Conservation (phyloP, 2,797 vertebrate species). For the Caiman crocodilus region DNA sequence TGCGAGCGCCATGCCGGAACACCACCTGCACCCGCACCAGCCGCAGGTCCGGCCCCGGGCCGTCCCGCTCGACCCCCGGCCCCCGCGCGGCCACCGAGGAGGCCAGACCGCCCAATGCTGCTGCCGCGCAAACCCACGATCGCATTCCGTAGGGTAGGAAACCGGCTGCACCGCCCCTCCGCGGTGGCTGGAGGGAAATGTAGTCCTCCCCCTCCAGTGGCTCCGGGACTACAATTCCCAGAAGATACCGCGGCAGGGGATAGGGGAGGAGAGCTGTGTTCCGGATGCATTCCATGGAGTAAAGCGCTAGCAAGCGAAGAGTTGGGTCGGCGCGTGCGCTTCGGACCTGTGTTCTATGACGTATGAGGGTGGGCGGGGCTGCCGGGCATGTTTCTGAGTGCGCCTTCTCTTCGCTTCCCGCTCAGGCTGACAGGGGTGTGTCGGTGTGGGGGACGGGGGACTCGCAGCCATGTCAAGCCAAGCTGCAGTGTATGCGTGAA, state of each 20-base stretch:
- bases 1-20: slow-evolving; percentile 94
- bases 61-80: not conserved
- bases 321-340: rapidly evolving
- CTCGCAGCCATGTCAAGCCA: not conserved
- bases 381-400: too few relatives aligned
- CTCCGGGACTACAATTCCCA: slow-evolving; percentile 63
- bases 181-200: slow-evolving; percentile 33
- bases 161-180: not conserved
- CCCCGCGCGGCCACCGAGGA: slow-evolving; percentile 81
- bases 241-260: not conserved
- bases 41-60: slow-evolving; percentile 71
- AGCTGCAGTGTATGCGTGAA: not conserved
- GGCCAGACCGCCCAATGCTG: slow-evolving; percentile 78
- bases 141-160: not conserved
- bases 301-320: not conserved
- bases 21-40: slow-evolving; percentile 91
- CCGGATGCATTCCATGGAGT: not conserved
- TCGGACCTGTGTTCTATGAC: too few relatives aligned
- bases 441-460: rapidly evolving
- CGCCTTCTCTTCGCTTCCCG: too few relatives aligned
- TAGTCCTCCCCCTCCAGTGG: rapidly evolving
- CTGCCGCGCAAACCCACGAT: not conserved
- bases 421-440: rapidly evolving
- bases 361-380: too few relatives aligned
- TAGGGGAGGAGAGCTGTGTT: rapidly evolving